Conservation (phyloP, 2,888 invertebrate genomes). For the Aromia moschata region DNA sequence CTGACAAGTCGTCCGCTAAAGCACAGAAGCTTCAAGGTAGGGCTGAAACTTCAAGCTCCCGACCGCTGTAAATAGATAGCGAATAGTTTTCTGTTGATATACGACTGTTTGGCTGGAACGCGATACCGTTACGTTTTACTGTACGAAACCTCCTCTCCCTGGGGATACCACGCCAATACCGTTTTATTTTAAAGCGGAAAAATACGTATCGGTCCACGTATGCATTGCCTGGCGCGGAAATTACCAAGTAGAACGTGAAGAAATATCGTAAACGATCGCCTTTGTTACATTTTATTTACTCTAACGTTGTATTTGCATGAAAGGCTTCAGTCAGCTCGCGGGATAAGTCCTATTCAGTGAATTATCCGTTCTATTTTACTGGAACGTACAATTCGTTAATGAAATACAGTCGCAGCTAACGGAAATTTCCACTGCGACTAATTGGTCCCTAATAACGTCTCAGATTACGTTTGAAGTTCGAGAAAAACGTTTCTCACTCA, state of each 20-base stretch:
- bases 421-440: too few species aligned
- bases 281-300: constrained; percentile 9
- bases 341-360: too few species aligned
- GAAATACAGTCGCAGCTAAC: too few species aligned
- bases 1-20: constrained; percentile 18
- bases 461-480: too few species aligned
- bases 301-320: neutral
- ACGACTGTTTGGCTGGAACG: constrained; percentile 24
- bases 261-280: constrained; percentile 11
- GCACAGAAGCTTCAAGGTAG: constrained; percentile 30
- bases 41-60: constrained; percentile 29
- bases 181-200: constrained; percentile 27
- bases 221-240: constrained; percentile 18
- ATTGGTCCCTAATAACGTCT: too few species aligned
- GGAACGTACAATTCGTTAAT: neutral
- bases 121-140: constrained; percentile 25
- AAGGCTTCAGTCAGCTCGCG: too few species aligned
- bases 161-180: constrained; percentile 22
- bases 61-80: constrained; percentile 32
- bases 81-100: constrained; percentile 31
- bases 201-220: constrained; percentile 24
- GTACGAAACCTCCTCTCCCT: constrained; percentile 21
- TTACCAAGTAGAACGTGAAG: constrained; percentile 21
- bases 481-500: too few species aligned
- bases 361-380: neutral